A percentile compares a stretch with the other conserved stretches of the same genome.
These are phyloP conservation scores for Dysmachus trigonus DNA, from an alignment of 2,888 invertebrate genomes.

Conservation along the genomic window DNA sequence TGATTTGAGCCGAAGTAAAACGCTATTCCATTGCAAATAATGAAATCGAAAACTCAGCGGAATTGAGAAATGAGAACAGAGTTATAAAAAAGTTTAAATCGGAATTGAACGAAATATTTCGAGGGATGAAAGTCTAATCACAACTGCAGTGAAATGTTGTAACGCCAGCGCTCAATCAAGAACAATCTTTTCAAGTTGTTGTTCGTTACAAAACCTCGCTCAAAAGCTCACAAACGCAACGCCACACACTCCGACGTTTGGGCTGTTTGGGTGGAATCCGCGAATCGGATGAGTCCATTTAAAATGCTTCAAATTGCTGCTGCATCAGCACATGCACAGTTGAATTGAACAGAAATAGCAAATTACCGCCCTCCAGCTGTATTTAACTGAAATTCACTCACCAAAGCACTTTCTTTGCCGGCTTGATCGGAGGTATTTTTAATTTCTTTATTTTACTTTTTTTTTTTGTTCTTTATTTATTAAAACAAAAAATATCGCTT, in stretches of 20 bases:
- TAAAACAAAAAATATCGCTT: neutral
- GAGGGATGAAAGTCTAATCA: neutral
- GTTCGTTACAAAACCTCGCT: neutral
- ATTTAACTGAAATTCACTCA: neutral
- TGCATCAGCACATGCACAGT: neutral
- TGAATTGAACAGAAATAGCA: neutral
- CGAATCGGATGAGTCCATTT: neutral
- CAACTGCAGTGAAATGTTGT: neutral
- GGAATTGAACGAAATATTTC: neutral
- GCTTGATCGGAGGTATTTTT: neutral
- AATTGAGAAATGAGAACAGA: neutral
- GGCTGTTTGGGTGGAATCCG: neutral
- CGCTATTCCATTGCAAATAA: neutral
- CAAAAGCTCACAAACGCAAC: neutral
- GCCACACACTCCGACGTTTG: neutral
- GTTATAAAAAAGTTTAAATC: neutral
- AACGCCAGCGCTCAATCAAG: neutral
- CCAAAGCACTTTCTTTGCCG: slow-evolving; percentile 11
- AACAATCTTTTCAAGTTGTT: neutral
- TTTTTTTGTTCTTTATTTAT: no score
- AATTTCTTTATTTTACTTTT: neutral
- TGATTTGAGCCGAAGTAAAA: neutral
- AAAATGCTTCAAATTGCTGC: neutral
- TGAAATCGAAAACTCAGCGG: neutral
- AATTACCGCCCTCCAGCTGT: neutral